These are phyloP conservation scores for Pollenia griseotomentosa DNA, from an alignment of 2,888 invertebrate species.

Conservation along the genomic window DNA sequence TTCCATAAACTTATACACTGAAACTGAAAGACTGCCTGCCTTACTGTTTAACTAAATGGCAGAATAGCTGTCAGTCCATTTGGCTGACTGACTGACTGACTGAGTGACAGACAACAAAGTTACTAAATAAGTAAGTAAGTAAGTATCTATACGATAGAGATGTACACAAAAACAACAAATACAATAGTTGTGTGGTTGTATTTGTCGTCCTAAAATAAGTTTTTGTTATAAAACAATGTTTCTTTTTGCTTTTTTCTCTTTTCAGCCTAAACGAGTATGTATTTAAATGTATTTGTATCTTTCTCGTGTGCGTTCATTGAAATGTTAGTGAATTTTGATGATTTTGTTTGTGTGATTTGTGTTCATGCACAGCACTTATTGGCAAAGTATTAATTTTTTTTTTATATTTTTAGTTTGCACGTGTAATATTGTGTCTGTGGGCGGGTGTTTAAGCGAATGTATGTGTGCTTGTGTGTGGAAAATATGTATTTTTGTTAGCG, in stretches of 20 bases:
- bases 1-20: background rate
- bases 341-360: too few relatives aligned
- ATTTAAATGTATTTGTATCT: too few relatives aligned
- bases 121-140: constrained; percentile 19
- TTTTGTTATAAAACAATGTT: constrained; percentile 12
- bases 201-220: constrained; percentile 7
- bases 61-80: too few relatives aligned
- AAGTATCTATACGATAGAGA: constrained; percentile 4
- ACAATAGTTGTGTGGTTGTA: background rate
- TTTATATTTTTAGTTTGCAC: background rate
- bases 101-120: constrained; percentile 16
- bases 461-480: background rate
- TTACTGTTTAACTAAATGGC: background rate
- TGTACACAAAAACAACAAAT: background rate
- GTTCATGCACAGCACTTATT: too few relatives aligned
- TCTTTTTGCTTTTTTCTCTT: constrained; percentile 12
- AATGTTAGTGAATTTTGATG: too few relatives aligned
- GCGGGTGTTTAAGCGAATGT: background rate
- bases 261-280: background rate
- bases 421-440: constrained; percentile 4
- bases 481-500: constrained; percentile 20
- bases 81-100: background rate
- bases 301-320: too few relatives aligned
- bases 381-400: background rate
- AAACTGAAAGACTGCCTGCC: background rate